Evolutionary conservation across 2,888 invertebrate genomes (phyloP), one percentile per base, ranked within the genome.

Genomic region (Brachypalpus laphriformis): DNA sequence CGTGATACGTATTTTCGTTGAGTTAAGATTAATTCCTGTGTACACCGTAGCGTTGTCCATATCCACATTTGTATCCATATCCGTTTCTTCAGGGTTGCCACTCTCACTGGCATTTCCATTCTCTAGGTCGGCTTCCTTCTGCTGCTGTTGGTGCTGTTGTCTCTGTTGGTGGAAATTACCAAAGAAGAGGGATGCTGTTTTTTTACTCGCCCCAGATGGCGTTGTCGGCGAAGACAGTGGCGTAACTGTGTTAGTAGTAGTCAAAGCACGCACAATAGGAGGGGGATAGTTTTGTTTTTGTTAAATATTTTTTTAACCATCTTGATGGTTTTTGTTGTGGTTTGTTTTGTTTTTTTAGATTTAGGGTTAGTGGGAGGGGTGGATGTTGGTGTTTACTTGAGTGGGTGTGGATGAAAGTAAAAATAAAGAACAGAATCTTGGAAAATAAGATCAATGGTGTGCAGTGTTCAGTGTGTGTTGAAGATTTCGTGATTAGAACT

Each of bases 1-100:
- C 65, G 92, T 92, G 87, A 92, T 92, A 87, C 92, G 92, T 88
- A 92, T 92, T 87, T 91, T 91, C 87, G 88, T 89, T 74, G 90
- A 90, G 83, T 88, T 88, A 18, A 87, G 47, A 87, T 74, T 86
- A 63, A 71, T 83, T 86, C 89, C 88, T 76, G 89, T 89, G 82
- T 91, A 91, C 31, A 90, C 87, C 34, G 90, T 90, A 14, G 89
- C 90, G 78, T 88, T 88, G 75, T 87, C 88, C 56, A 87, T 71
- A 61, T 88, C 88, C 6, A 87, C 81, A 61, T 85, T 87, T 51
- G 87, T 88, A 68, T 87, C 89, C 87, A 71, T 82, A 78, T 85
- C 87, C 78, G 88, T 56, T 22, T 88, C 89, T 14, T 89, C 87
- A 74, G 86, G 78, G 87, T 82, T 86, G 63, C 25, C 81, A 75